Base-by-base conservation (phyloP, 1,140 invertebrate genomes). In the Mizuhopecten yessoensis region DNA sequence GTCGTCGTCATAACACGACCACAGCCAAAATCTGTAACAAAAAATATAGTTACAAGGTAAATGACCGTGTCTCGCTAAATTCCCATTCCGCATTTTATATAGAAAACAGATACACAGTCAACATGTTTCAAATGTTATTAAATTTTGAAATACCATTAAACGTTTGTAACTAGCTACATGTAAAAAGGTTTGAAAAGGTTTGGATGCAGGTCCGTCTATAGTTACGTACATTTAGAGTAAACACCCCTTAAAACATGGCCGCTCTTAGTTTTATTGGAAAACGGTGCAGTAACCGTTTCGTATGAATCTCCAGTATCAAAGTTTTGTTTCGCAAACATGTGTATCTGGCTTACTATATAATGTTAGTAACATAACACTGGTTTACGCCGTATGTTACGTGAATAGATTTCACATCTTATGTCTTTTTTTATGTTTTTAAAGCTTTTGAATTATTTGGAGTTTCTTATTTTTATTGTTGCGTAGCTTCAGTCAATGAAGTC, bases 351-450 rank as follows among this genome's bases (percentile, higher is more conserved):
- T 29, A n/a, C 5, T 0, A 5, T 29, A 29, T 29, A 75, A 75
- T 75, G 1, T 29, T 5, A 11, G 45, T 29, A 75, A 75, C 11
- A 13, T 17, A 75, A 75, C 57, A 75, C 57, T 0, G n/a, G 23
- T 29, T 20, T 75, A n/a, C 20, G 3, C 57, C 29, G 15, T 5
- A 29, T n/a, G 23, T 75, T 17, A 75, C 57, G 57, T n/a, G 57
- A 75, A 9, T 75, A 3, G 57, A 23, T 75, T 75, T 75, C 57
- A 7, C n/a, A 75, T 75, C 57, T 75, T 75, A 75, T 75, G 23
- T n/a, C 57, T n/a, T n/a, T 17, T 17, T 75, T 75, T 75, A 75
- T 75, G 57, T 75, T 75, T 39, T 75, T 75, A 75, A 75, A 75
- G n/a, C 57, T 75, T 75, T 29, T n/a, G n/a, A 29, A 29, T 75